A percentile compares a stretch with the other conserved stretches of the same genome.
phyloP scores from a whole-genome alignment of 2,888 invertebrate species.

The Protonemura montana region DNA sequence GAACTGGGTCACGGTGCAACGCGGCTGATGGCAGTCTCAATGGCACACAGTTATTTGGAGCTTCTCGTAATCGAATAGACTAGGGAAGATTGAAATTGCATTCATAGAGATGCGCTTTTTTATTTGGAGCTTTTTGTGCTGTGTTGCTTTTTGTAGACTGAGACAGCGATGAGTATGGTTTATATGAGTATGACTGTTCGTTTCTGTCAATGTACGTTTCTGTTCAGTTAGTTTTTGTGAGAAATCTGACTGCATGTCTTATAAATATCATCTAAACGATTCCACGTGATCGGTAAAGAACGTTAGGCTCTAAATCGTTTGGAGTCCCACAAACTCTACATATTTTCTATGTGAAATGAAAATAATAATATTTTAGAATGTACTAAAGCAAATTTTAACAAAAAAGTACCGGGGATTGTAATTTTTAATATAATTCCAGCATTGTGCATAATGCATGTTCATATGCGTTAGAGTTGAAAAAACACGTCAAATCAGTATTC shows the following conservation, averaged over 20 bases:
- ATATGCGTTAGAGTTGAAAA: background rate
- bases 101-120: background rate
- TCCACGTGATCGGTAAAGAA: too few relatives aligned
- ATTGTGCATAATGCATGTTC: background rate
- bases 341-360: too few relatives aligned
- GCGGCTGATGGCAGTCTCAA: background rate
- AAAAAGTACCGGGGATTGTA: too few relatives aligned
- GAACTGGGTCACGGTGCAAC: conserved; percentile 20
- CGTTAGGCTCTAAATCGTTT: too few relatives aligned
- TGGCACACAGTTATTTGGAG: background rate
- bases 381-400: too few relatives aligned
- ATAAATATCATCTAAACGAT: background rate
- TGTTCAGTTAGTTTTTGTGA: background rate
- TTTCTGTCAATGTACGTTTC: background rate
- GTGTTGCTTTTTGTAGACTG: background rate
- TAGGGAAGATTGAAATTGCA: background rate
- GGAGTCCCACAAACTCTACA: too few relatives aligned
- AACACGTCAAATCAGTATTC: background rate
- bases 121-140: background rate
- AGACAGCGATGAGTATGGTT: background rate
- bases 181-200: background rate
- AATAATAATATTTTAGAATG: too few relatives aligned
- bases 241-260: background rate
- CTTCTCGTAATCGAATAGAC: background rate
- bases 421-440: too few relatives aligned